Conservation (phyloP, 2,888 invertebrate genomes). For the Andrena chrysosceles region DNA sequence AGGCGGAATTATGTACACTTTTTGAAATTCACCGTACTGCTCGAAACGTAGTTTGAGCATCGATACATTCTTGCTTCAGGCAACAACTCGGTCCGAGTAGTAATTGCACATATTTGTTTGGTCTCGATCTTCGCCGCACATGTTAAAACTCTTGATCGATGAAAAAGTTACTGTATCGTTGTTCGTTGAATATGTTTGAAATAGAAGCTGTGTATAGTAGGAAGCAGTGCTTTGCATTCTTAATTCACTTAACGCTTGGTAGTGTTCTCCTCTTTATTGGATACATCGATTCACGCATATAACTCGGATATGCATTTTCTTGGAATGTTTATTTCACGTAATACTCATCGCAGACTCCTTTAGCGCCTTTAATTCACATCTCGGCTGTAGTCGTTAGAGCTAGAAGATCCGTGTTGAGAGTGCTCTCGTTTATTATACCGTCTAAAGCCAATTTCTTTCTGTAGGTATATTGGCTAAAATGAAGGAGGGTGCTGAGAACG, state of each 20-base stretch:
- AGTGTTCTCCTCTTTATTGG: not conserved
- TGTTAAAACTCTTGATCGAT: constrained; percentile 27
- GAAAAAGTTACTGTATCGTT: not conserved
- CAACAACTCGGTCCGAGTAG: not conserved
- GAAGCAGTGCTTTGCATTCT: constrained; percentile 21
- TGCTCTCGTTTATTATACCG: not conserved
- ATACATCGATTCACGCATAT: constrained; percentile 17
- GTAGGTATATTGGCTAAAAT: constrained; percentile 96
- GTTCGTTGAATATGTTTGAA: constrained; percentile 5
- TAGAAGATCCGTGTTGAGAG: constrained; percentile 43
- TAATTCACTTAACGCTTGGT: constrained; percentile 30
- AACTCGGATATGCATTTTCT: not conserved
- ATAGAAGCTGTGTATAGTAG: not conserved
- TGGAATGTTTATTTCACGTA: constrained; percentile 25
- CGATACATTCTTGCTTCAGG: not conserved
- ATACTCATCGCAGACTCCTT: constrained; percentile 13
- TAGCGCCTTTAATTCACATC: constrained; percentile 40
- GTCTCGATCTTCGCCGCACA: not conserved
- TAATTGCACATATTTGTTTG: not conserved
- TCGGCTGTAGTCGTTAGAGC: constrained; percentile 32
- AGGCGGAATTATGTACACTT: constrained; percentile 8
- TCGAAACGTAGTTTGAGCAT: not conserved
- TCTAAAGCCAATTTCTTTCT: constrained; percentile 76
- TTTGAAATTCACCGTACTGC: not conserved
- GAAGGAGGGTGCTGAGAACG: constrained; percentile 98